Conservation (phyloP, 2,888 invertebrate genomes). For the Eueremaeus valkanovi region DNA sequence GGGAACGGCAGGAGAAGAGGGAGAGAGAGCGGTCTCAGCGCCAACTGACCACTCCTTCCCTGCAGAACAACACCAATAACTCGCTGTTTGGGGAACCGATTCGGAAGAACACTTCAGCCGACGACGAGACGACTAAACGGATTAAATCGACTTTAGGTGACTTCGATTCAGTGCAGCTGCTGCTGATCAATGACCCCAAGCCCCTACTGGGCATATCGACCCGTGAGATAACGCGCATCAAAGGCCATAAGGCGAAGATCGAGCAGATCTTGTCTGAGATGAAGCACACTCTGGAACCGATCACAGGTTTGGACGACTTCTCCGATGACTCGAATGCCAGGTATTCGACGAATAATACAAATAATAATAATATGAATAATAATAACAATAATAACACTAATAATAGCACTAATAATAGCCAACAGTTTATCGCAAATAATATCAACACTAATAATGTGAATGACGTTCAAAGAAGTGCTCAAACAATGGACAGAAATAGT, state of each 20-base stretch:
- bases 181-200: constrained; percentile 36
- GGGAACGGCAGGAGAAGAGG: constrained; percentile 36
- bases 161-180: constrained; percentile 36
- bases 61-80: background rate
- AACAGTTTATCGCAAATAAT: constrained; percentile 8
- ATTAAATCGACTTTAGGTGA: constrained; percentile 45
- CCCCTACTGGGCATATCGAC: constrained; percentile 41
- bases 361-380: constrained; percentile 1
- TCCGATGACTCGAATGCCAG: background rate
- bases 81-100: constrained; percentile 39
- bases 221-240: constrained; percentile 39
- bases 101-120: constrained; percentile 30
- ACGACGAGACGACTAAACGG: constrained; percentile 46
- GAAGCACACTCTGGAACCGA: constrained; percentile 39
- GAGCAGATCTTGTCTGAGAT: constrained; percentile 43
- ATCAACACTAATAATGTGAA: too few species aligned
- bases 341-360: background rate
- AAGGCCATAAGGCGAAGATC: constrained; percentile 40
- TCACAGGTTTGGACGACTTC: constrained; percentile 40
- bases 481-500: constrained; percentile 11
- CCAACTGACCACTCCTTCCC: constrained; percentile 25
- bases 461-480: background rate
- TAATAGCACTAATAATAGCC: background rate
- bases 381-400: background rate
- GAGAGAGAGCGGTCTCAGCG: constrained; percentile 39